Percentiles rank a stretch among this genome's conserved stretches.
Conservation (phyloP, 2,113 vertebrate genomes). For the Mus spicilegus region DNA sequence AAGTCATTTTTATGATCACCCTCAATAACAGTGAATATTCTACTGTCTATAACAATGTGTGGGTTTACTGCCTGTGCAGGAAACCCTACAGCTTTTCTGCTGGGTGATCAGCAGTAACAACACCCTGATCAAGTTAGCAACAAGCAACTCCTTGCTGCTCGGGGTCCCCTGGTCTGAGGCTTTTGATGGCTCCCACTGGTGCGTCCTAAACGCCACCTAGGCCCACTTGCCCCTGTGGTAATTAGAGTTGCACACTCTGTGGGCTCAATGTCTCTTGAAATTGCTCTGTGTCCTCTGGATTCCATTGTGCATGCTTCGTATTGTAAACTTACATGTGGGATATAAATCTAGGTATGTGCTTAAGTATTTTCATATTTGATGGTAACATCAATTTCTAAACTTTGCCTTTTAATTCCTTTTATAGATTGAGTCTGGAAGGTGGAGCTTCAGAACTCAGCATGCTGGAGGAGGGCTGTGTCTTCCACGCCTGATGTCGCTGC, state of each 20-base stretch:
- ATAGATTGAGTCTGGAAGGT: slow-evolving; percentile 61
- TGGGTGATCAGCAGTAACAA: slow-evolving; percentile 44
- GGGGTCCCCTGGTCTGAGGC: neutral
- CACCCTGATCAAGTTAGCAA: slow-evolving; percentile 12
- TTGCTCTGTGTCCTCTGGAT: neutral
- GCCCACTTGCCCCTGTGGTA: slow-evolving; percentile 37
- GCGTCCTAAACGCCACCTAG: slow-evolving; percentile 7
- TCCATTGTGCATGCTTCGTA: slow-evolving; percentile 67
- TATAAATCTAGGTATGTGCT: slow-evolving; percentile 64
- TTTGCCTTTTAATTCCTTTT: slow-evolving; percentile 72
- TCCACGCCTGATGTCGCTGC: slow-evolving; percentile 82
- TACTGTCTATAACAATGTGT: neutral
- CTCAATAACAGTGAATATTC: slow-evolving; percentile 76
- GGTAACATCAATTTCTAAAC: slow-evolving; percentile 75
- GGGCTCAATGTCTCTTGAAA: neutral
- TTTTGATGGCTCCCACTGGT: slow-evolving; percentile 48
- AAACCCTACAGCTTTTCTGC: slow-evolving; percentile 1
- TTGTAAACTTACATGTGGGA: slow-evolving; percentile 63
- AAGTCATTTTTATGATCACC: slow-evolving; percentile 74
- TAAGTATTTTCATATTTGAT: slow-evolving; percentile 61
- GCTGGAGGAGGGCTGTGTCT: slow-evolving; percentile 78
- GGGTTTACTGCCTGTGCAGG: slow-evolving; percentile 49
- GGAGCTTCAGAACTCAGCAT: slow-evolving; percentile 72
- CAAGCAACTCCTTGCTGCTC: neutral
- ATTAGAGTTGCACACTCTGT: slow-evolving; percentile 62